Evolutionary conservation across 2,113 vertebrate species (phyloP).

Genomic region (Apistogramma diplotaenia): DNA sequence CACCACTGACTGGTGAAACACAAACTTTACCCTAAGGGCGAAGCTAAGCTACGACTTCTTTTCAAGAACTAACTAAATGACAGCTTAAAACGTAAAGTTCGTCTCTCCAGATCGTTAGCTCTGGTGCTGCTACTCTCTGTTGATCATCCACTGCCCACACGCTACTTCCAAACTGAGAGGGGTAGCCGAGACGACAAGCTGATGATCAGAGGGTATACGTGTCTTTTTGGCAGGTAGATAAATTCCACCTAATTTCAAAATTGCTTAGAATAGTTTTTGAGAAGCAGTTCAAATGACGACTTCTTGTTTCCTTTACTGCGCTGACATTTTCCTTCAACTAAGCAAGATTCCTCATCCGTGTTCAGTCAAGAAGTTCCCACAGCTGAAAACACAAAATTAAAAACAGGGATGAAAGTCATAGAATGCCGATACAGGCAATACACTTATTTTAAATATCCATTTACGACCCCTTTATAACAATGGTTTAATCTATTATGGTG

Average conservation of each 20-base stretch:
- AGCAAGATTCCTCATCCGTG: constrained; percentile 62
- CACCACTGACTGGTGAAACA: constrained; percentile 60
- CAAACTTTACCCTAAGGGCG: constrained; percentile 55
- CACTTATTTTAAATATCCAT: not conserved
- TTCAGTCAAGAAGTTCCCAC: constrained; percentile 64
- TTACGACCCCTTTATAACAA: not conserved
- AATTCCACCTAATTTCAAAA: constrained; percentile 60
- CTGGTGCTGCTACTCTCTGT: constrained; percentile 60
- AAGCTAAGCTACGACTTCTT: constrained; percentile 40
- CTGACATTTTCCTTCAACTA: constrained; percentile 66
- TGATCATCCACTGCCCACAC: constrained; percentile 66
- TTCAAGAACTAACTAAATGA: constrained; percentile 48
- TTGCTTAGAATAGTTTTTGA: constrained; percentile 38
- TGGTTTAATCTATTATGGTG: not conserved
- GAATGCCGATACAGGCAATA: not conserved
- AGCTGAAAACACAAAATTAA: constrained; percentile 65
- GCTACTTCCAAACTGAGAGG: constrained; percentile 70
- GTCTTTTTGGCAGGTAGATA: constrained; percentile 52
- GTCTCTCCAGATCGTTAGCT: constrained; percentile 54
- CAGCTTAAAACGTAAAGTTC: constrained; percentile 49
- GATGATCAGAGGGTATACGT: constrained; percentile 51
- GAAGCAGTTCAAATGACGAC: constrained; percentile 57
- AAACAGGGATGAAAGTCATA: constrained; percentile 53
- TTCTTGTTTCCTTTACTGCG: constrained; percentile 63
- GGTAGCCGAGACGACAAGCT: constrained; percentile 46